Base-by-base conservation (phyloP, 2,888 invertebrate species). In the Terebella lapidaria region DNA sequence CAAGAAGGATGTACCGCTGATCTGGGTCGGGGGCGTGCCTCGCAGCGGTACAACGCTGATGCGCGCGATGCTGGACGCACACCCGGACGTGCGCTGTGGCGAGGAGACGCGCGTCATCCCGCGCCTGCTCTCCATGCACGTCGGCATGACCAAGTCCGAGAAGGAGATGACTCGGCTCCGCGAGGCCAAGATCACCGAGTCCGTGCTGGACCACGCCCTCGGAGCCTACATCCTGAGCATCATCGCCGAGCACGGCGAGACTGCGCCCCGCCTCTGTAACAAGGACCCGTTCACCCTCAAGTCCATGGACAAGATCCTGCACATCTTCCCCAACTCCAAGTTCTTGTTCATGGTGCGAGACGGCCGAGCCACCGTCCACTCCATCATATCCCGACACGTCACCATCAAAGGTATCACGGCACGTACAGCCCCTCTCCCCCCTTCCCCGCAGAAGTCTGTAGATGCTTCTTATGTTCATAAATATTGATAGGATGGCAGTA, bases 281-380 rank as follows among this genome's bases (percentile, higher is more conserved):
- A 97, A 97, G 83, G 96, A 97, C 83, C 96, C 96, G 56, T 87
- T 96, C 68, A 94, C 94, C 62, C 86, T 96, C 70, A 95, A 96
- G 83, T 96, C 96, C 55, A 92, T 93, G 78, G 90, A 94, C 15
- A 26, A 46, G 25, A 58, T 63, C 22, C 30, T 49, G 26, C 27
- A 45, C 10, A 35, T 63, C 62, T 99, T 99, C 83, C 97, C 97
- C 54, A 93, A 94, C 79, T 91, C 95, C 61, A 96, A 95, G 83
- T 99, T 95, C 83, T 86, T 99, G 72, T 92, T 97, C 82, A 95
- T 97, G 94, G 89, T 97, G 72, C 88, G 99, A 66, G 99, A 99
- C 81, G 97, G 97, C 27, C 87, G 99, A 66, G 99, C 97, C 65
- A 95, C 95, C 27, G 96, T 95, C 65, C 95, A 99, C 84, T 97